Conservation (phyloP, 2,888 invertebrate genomes). For the Trissonchulus latispiculum region DNA sequence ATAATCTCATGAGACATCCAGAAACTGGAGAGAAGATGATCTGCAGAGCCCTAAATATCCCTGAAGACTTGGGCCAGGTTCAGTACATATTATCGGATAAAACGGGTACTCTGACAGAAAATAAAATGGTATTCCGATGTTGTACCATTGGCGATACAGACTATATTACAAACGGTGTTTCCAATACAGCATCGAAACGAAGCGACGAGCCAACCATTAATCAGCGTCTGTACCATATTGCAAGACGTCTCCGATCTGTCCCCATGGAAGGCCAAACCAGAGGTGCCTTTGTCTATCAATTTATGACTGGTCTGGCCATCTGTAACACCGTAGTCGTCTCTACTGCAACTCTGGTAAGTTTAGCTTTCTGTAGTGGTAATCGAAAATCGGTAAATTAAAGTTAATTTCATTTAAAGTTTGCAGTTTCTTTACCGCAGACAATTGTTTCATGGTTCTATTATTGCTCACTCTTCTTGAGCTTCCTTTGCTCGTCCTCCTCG, state of each 20-base stretch:
- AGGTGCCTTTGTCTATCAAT: conserved; percentile 44
- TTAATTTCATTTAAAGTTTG: no score
- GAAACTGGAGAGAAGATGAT: conserved; percentile 67
- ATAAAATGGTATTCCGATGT: conserved; percentile 83
- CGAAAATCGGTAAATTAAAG: no score
- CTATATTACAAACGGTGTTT: conserved; percentile 60
- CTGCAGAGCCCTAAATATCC: conserved; percentile 86
- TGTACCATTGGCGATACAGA: conserved; percentile 78
- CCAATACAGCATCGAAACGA: neutral
- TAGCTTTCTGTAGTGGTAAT: no score
- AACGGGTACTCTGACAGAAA: conserved; percentile 90
- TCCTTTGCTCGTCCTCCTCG: no score
- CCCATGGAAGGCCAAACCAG: neutral
- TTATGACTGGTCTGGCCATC: conserved; percentile 73
- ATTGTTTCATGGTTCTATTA: no score
- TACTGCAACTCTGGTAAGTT: conserved; percentile 39
- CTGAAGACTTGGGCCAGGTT: conserved; percentile 86
- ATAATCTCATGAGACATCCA: conserved; percentile 70
- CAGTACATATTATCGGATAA: conserved; percentile 90
- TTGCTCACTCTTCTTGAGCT: no score
- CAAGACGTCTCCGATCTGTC: neutral
- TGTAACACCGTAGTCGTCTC: conserved; percentile 93
- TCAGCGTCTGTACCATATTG: neutral
- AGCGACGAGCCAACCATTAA: neutral
- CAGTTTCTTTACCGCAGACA: no score